These are phyloP conservation scores for Oedothorax gibbosus DNA, from an alignment of 1,140 invertebrate species.

Conservation along the genomic window DNA sequence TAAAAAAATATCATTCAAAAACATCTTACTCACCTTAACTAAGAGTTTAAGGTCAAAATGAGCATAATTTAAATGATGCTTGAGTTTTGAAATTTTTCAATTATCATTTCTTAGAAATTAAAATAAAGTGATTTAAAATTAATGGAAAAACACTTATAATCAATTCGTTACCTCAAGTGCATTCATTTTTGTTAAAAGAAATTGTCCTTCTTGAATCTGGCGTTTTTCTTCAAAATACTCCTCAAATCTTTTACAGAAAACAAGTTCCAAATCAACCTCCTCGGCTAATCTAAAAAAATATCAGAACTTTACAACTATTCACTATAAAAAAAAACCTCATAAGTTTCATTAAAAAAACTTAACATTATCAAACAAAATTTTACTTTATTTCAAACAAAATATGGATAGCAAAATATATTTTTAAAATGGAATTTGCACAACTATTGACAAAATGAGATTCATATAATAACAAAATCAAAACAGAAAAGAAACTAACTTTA, in stretches of 20 bases:
- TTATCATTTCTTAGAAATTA: background rate
- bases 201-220: slow-evolving; percentile 72
- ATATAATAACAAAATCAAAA: background rate
- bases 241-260: slow-evolving; percentile 80
- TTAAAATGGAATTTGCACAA: background rate
- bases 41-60: background rate
- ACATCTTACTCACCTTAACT: background rate
- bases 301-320: background rate
- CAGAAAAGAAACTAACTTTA: slow-evolving; percentile 73
- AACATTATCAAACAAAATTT: background rate
- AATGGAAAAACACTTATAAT: background rate
- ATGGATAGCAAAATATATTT: background rate
- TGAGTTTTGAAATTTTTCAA: background rate
- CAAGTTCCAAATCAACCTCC: slow-evolving; percentile 83
- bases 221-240: slow-evolving; percentile 82
- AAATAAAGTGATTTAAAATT: background rate
- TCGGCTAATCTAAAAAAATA: slow-evolving; percentile 76
- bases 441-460: background rate
- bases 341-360: background rate
- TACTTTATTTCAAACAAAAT: background rate
- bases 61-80: background rate
- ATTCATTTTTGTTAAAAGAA: slow-evolving; percentile 80
- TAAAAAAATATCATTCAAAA: background rate
- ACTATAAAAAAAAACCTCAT: background rate
- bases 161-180: slow-evolving; percentile 75